Base-by-base conservation (phyloP, 2,113 vertebrate genomes). In the Perca fluviatilis region DNA sequence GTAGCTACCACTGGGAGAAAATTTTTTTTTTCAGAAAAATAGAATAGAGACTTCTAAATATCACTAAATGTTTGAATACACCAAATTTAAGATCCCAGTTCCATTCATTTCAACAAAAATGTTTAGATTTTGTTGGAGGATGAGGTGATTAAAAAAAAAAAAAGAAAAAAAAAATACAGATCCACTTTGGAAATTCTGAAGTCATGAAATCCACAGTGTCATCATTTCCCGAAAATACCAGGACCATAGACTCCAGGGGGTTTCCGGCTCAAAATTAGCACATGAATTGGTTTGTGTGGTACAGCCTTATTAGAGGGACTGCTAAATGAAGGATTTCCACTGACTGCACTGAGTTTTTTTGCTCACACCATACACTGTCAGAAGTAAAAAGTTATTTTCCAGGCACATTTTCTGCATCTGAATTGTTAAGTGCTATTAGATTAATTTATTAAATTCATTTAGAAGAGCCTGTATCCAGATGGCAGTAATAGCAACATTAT, bases 241-340 rank as follows among this genome's bases (percentile, higher is more conserved):
- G 53, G 36, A 73, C 54, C 67, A 62, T 65, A 85, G 60, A 74
- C 85, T 87, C 54, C 74, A 46, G 89, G 88, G 89, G 80, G 75
- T 77, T 92, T 93, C 91, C 86, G 66, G 77, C 77, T 83, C 81
- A 76, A 84, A 89, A 92, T 91, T 88, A 88, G 82, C 92, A 91
- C 82, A 89, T 91, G 80, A 93, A 92, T 89, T 85, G 82, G 70
- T 86, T 87, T 87, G 80, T 87, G 67, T 74, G 79, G 79, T 50
- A 58, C 47, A 58, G 88, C 12, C 51, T 82, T 72, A 88, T 87
- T 88, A 83, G 61, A 86, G 66, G 67, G 67, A 61, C 56, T 54
- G 74, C 62, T 80, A 64, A 91, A 81, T 84, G 57, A 27, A 64
- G 68, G 80, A 74, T 66, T 82, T 83, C 40, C 74, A 66, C 73